phyloP scores from a whole-genome alignment of 2,888 invertebrate genomes.

The Hyles lineata region DNA sequence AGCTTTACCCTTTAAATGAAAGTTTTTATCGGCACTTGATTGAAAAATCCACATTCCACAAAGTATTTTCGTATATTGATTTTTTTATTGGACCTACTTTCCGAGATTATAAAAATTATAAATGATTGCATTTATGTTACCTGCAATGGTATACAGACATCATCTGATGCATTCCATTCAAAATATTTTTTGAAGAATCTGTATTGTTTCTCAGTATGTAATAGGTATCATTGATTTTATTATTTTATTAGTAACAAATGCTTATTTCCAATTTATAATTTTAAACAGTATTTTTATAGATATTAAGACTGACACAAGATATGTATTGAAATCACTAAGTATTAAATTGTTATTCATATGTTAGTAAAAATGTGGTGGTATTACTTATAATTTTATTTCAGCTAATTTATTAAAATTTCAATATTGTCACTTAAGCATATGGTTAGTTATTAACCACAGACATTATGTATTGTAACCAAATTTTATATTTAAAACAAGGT shows the following conservation, averaged over 20 bases:
- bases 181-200: slow-evolving; percentile 54
- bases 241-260: slow-evolving; percentile 39
- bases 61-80: slow-evolving; percentile 9
- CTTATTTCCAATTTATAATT: slow-evolving; percentile 62
- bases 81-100: slow-evolving; percentile 2
- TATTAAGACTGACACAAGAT: slow-evolving; percentile 81
- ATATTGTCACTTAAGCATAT: slow-evolving; percentile 66
- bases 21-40: background rate
- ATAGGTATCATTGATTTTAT: slow-evolving; percentile 44
- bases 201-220: slow-evolving; percentile 65
- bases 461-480: slow-evolving; percentile 75
- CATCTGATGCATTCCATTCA: slow-evolving; percentile 68
- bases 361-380: slow-evolving; percentile 70
- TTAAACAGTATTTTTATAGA: slow-evolving; percentile 80
- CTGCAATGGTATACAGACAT: slow-evolving; percentile 22
- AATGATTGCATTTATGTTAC: slow-evolving; percentile 30
- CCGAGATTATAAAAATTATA: slow-evolving; percentile 19
- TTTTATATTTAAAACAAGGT: slow-evolving; percentile 68
- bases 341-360: slow-evolving; percentile 70
- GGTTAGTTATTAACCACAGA: slow-evolving; percentile 74
- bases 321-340: slow-evolving; percentile 77
- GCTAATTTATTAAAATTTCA: slow-evolving; percentile 63
- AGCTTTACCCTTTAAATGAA: background rate
- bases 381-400: slow-evolving; percentile 67
- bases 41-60: slow-evolving; percentile 18